These are phyloP conservation scores for Cepaea hortensis DNA, from an alignment of 2,888 invertebrate species.

Conservation along the genomic window DNA sequence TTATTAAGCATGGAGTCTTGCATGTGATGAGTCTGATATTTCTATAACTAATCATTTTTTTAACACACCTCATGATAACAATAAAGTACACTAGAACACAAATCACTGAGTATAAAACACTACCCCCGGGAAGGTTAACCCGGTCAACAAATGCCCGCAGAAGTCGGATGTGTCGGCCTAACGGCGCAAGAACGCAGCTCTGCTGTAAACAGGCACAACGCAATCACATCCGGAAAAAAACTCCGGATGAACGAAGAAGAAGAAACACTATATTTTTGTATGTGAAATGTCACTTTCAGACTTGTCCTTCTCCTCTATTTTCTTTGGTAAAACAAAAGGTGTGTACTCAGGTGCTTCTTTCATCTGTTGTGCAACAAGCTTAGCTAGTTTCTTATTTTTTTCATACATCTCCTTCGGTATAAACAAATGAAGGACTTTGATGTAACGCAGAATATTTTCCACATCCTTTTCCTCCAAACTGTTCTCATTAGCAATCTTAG, in stretches of 20 bases:
- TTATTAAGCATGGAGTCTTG: no score
- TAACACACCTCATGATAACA: no score
- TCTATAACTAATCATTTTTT: no score
- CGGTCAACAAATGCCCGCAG: no score
- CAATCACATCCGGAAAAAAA: no score
- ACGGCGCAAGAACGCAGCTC: no score
- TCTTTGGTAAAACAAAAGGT: neutral
- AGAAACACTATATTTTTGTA: conserved; percentile 14
- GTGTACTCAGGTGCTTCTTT: neutral
- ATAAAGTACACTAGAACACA: no score
- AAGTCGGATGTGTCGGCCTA: no score
- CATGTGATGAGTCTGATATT: no score
- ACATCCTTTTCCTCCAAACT: conserved; percentile 25
- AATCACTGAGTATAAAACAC: neutral
- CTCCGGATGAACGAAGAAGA: no score
- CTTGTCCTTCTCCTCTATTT: neutral
- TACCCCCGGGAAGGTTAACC: no score
- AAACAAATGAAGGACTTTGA: conserved; percentile 35
- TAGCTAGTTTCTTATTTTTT: conserved; percentile 23
- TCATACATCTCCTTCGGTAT: conserved; percentile 37
- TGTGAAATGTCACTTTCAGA: neutral
- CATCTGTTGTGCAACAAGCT: conserved; percentile 33
- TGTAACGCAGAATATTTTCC: conserved; percentile 29
- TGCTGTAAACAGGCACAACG: no score
- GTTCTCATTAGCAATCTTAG: conserved; percentile 29